phyloP scores from a whole-genome alignment of 2,888 invertebrate species.

The Nymphalis urticae region DNA sequence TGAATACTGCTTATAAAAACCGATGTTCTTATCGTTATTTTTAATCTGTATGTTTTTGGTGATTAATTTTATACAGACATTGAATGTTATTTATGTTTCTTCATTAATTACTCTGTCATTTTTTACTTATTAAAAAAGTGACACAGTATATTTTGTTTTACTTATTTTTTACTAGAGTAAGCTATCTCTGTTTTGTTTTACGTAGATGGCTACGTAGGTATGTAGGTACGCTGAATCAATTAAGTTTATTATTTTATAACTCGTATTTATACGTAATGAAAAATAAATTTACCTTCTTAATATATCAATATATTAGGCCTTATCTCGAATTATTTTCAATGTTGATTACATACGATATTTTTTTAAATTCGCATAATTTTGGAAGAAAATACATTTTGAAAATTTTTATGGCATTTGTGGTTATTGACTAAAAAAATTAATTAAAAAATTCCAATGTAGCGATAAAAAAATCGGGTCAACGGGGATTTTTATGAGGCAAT shows the following conservation, averaged over 20 bases:
- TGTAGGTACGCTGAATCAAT: background rate
- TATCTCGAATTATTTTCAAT: too few relatives aligned
- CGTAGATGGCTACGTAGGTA: background rate
- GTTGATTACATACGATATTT: too few relatives aligned
- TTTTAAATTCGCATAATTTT: too few relatives aligned
- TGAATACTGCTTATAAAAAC: background rate
- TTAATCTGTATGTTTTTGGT: slow-evolving; percentile 31
- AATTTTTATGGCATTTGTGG: background rate
- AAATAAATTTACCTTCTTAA: too few relatives aligned
- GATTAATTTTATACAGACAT: slow-evolving; percentile 37
- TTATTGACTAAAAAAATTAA: slow-evolving; percentile 19
- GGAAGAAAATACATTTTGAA: background rate
- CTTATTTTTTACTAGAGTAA: background rate
- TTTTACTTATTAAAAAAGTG: slow-evolving; percentile 12
- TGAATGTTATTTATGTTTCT: slow-evolving; percentile 30
- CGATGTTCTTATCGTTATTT: slow-evolving; percentile 27
- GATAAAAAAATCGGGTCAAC: slow-evolving; percentile 15
- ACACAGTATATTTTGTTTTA: background rate
- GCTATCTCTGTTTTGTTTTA: background rate
- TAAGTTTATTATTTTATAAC: too few relatives aligned
- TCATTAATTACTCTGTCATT: slow-evolving; percentile 33
- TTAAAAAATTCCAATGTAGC: slow-evolving; percentile 25
- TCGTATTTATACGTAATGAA: too few relatives aligned
- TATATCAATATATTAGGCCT: too few relatives aligned
- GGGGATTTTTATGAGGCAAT: slow-evolving; percentile 27